Evolutionary conservation across 2,888 invertebrate genomes (phyloP).

Genomic region (Philopedon plagiatum): DNA sequence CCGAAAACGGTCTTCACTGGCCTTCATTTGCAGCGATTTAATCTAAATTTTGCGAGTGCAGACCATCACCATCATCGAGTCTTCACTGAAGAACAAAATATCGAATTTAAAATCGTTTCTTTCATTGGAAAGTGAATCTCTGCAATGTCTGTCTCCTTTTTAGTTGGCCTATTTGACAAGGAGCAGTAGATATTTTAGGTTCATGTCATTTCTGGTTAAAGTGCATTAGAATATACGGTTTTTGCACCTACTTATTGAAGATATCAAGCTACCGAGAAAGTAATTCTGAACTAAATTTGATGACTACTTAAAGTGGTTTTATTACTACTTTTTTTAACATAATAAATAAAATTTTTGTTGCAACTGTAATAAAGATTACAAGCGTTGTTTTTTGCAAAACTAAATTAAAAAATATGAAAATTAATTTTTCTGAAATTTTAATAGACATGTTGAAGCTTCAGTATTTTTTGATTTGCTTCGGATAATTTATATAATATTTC

Average conservation of each 20-base stretch:
- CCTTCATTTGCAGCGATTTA: conserved; percentile 23
- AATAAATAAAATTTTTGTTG: too few species aligned
- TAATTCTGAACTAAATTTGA: conserved; percentile 6
- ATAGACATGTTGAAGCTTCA: too few species aligned
- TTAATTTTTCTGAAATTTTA: too few species aligned
- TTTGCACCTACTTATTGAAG: conserved; percentile 5
- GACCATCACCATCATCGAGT: conserved; percentile 9
- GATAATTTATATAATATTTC: too few species aligned
- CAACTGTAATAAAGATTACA: too few species aligned
- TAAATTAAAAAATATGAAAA: too few species aligned
- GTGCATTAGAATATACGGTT: not conserved
- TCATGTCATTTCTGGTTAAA: not conserved
- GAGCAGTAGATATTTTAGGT: not conserved
- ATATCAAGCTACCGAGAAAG: conserved; percentile 1
- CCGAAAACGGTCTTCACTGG: conserved; percentile 5
- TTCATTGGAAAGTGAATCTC: not conserved
- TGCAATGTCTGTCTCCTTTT: not conserved
- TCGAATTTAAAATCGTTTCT: not conserved
- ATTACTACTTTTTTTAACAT: not conserved
- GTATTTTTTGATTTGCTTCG: too few species aligned
- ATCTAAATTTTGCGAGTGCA: conserved; percentile 7
- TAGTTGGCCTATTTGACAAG: not conserved
- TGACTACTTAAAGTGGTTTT: not conserved
- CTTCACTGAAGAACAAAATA: conserved; percentile 18
- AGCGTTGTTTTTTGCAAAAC: too few species aligned